Evolutionary conservation across 30 jellyfish, hydroid and myxozoan genomes (phyloP).

Genomic region (Hydractinia echinata): DNA sequence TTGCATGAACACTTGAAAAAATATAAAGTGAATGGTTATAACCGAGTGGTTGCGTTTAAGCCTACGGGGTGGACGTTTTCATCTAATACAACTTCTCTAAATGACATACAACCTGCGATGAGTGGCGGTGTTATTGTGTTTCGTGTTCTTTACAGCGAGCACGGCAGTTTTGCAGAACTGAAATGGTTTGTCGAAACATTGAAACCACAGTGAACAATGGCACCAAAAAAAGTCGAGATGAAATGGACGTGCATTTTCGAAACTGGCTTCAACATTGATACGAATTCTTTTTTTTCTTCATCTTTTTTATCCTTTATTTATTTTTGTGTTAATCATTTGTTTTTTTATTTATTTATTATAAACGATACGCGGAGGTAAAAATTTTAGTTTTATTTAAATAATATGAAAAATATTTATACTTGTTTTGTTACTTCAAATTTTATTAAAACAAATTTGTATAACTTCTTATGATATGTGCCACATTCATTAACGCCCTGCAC

Average conservation of each 20-base stretch:
- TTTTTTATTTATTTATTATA: no score
- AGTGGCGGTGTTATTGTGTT: slow-evolving; percentile 54
- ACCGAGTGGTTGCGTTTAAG: slow-evolving; percentile 58
- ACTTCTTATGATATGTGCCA: no score
- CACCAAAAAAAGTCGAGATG: slow-evolving; percentile 39
- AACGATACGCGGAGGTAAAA: no score
- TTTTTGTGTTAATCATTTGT: no score
- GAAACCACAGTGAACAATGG: slow-evolving; percentile 78
- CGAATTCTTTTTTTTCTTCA: no score
- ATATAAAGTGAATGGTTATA: neutral
- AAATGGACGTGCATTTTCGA: slow-evolving; percentile 48
- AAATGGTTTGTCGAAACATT: slow-evolving; percentile 60
- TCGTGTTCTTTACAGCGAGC: slow-evolving; percentile 96
- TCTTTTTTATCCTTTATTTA: no score
- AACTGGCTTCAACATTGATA: slow-evolving; percentile 45
- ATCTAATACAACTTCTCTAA: slow-evolving; percentile 34
- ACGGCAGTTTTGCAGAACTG: slow-evolving; percentile 84
- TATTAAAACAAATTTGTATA: no score
- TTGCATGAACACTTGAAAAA: slow-evolving; percentile 46
- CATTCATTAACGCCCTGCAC: no score
- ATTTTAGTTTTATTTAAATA: no score
- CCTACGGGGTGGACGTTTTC: slow-evolving; percentile 99
- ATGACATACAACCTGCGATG: slow-evolving; percentile 48
- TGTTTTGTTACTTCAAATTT: no score
- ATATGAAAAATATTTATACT: no score